Evolutionary conservation across 2,797 vertebrate genomes (phyloP), one percentile per base, ranked within the genome.

Genomic region (Bryconaethiops microstoma): DNA sequence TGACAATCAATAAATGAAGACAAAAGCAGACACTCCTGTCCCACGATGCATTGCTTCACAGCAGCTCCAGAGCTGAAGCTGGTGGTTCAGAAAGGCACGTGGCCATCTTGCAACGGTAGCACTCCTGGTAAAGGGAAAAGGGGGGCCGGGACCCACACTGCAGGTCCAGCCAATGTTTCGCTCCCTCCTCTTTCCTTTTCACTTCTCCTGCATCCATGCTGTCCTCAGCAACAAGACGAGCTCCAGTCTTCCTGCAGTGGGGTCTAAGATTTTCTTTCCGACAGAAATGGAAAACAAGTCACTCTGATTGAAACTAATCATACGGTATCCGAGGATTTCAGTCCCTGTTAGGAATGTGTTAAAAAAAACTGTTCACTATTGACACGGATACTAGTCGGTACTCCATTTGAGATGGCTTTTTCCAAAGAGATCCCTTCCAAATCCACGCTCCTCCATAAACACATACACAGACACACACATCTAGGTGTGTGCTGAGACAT

Each of bases 51-150:
- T 94, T 94, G 93, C 94, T 95, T 94, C 91, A 91, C 91, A 87
- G 88, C 92, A 93, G 92, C 93, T 93, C 90, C 93, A 67, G 86
- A 92, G 88, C 88, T 89, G 91, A 92, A 94, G 93, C 93, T 92
- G 92, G 89, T 92, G 93, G 93, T 92, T 94, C 91, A 91, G 91
- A 94, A 95, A 95, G 94, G 95, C 95, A 95, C 94, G 88, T 90
- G 92, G 94, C 94, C 94, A 91, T 94, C 92, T 92, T 86, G 88
- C 90, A 93, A 91, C 87, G 91, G 91, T 92, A 93, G 91, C 92
- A 91, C 92, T 94, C 91, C 88, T 89, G 80, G 87, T 93, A 93
- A 94, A 94, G 81, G 92, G 90, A 84, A 91, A 92, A 89, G 87
- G 73, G 79, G 82, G 82, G 88, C 77, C 81, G 80, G 90, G 89